Evolutionary conservation across 2,888 invertebrate genomes (phyloP), one percentile per base, ranked within the genome.

Genomic region (Podotricha telesiphe): DNA sequence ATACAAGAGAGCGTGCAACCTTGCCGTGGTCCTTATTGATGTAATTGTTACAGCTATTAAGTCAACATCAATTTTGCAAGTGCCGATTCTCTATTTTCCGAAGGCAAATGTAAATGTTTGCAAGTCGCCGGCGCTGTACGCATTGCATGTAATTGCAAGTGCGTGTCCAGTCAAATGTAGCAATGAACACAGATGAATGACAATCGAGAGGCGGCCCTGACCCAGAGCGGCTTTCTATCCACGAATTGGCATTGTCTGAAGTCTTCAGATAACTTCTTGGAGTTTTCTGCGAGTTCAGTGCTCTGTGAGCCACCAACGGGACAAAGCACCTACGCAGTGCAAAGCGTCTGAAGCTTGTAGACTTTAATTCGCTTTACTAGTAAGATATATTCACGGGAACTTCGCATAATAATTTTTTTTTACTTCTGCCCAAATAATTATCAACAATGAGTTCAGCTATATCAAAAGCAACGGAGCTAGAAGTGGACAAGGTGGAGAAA

Each of bases 191-290:
- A 69, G 69, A 48, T 74, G 75, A 72, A 67, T 74, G 74, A 73
- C 75, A 69, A 69, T 53, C 45, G 72, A 68, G 68, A 69, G 51
- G 66, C 55, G 71, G 59, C 76, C 73, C 45, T 75, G 74, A 72
- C 76, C 72, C 63, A 71, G 42, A 65, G 70, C 66, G 62, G 76
- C 73, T 74, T 73, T 73, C 73, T 70, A 71, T 28, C 71, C 61
- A 56, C 65, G 40, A 50, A 42, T 58, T 58, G 62, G 55, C 48
- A 69, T 66, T 69, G 72, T 67, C 48, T 61, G 72, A 50, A 13
- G 22, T 58, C 69, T 56, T 66, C 67, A 59, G 65, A 65, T 58
- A 51, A 20, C 47, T 59, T 61, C 47, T 55, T 68, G 48, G 55
- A 51, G 28, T 50, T 47, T 20, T 63, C 56, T 63, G 62, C 19